phyloP scores from a whole-genome alignment of 2,113 vertebrate genomes.

The Ginglymostoma cirratum region DNA sequence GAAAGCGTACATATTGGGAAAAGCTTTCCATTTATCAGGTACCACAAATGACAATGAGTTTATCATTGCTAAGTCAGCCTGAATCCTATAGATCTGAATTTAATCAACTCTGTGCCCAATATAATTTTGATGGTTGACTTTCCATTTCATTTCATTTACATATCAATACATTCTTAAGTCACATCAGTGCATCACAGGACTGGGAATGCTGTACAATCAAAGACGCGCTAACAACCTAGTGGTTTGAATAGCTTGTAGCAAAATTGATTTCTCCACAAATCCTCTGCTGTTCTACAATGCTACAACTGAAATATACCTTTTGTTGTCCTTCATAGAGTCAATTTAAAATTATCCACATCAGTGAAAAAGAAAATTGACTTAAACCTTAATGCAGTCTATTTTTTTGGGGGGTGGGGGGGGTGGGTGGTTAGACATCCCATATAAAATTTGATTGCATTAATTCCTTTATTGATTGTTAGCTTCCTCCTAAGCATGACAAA shows the following conservation, averaged over 20 bases:
- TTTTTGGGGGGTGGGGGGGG: background rate
- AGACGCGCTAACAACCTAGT: constrained; percentile 66
- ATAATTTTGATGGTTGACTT: constrained; percentile 15
- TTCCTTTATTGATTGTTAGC: background rate
- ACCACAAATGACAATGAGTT: background rate
- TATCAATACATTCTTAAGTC: constrained; percentile 53
- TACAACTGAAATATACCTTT: background rate
- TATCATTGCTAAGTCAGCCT: background rate
- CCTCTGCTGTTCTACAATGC: background rate
- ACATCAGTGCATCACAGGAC: constrained; percentile 7
- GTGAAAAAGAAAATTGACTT: constrained; percentile 12
- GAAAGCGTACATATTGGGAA: background rate
- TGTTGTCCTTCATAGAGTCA: background rate
- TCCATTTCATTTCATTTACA: constrained; percentile 49
- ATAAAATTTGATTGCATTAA: background rate
- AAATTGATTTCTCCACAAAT: constrained; percentile 14
- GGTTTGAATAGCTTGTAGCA: constrained; percentile 43
- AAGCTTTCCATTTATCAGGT: background rate
- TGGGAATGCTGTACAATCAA: constrained; percentile 56
- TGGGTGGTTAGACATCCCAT: too few relatives aligned
- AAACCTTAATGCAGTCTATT: background rate
- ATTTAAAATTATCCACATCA: constrained; percentile 1
- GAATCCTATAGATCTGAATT: background rate
- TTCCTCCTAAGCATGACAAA: background rate
- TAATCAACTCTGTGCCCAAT: background rate